Percentiles rank a stretch among this genome's conserved stretches.
These are phyloP conservation scores for Hippolais icterina DNA, from an alignment of 2,113 vertebrate genomes.

Conservation along the genomic window DNA sequence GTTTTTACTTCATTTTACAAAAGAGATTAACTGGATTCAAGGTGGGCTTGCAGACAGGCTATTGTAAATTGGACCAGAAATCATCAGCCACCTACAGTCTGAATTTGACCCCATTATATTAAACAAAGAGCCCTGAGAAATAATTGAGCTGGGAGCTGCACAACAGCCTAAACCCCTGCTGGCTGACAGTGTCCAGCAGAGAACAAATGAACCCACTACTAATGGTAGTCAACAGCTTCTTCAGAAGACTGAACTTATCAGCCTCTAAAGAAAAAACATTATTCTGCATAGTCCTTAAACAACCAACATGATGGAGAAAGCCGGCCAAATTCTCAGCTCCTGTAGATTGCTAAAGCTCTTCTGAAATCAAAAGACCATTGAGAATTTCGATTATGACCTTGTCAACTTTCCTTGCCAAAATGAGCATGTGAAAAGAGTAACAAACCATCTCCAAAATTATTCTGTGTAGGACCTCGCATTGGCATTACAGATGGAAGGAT, in stretches of 20 bases:
- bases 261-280: neutral
- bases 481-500: neutral
- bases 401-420: neutral
- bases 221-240: conserved; percentile 67
- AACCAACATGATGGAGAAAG: neutral
- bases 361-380: neutral
- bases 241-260: conserved; percentile 56
- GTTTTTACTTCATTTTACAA: conserved; percentile 23
- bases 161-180: conserved; percentile 61
- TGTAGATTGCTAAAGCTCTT: neutral
- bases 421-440: neutral
- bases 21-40: conserved; percentile 47
- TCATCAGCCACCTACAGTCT: conserved; percentile 50
- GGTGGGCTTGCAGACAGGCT: conserved; percentile 29
- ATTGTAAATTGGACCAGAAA: conserved; percentile 63
- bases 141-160: conserved; percentile 64
- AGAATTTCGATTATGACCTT: neutral
- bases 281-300: neutral
- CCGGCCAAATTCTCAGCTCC: neutral
- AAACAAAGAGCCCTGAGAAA: conserved; percentile 66
- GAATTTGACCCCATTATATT: conserved; percentile 68
- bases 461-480: neutral
- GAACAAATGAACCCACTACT: conserved; percentile 66
- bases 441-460: neutral
- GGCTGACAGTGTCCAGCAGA: conserved; percentile 60